phyloP scores from a whole-genome alignment of 2,797 vertebrate genomes.

The Nyctalus aviator region DNA sequence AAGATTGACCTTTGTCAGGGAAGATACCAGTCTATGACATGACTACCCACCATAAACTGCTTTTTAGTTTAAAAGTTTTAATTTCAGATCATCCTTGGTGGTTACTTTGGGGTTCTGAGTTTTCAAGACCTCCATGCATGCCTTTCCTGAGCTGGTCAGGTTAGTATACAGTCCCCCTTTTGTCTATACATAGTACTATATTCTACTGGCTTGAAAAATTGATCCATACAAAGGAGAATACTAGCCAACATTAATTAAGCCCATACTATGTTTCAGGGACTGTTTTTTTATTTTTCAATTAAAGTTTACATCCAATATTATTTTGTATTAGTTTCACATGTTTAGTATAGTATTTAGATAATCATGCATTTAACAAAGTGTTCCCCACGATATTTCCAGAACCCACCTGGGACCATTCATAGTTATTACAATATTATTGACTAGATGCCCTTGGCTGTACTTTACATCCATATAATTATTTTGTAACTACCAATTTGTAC shows the following conservation, averaged over 20 bases:
- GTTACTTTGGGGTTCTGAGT: too few species aligned
- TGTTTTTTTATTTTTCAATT: not conserved
- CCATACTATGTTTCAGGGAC: not conserved
- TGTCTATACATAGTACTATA: not conserved
- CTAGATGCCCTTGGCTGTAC: not conserved
- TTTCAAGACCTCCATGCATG: too few species aligned
- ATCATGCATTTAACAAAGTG: not conserved
- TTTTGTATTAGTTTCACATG: not conserved
- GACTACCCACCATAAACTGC: too few species aligned
- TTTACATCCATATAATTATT: not conserved
- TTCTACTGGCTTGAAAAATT: slow-evolving; percentile 3
- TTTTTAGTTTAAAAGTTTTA: too few species aligned
- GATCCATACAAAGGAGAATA: not conserved
- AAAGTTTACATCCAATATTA: not conserved
- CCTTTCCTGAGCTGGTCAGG: too few species aligned
- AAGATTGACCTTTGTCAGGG: too few species aligned
- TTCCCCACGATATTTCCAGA: not conserved
- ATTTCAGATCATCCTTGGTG: too few species aligned
- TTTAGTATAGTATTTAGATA: not conserved
- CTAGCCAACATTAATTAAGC: not conserved
- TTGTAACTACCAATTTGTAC: not conserved
- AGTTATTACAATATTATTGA: not conserved
- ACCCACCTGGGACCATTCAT: not conserved
- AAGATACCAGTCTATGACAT: too few species aligned
- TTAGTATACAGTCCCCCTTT: too few species aligned